Evolutionary conservation across 2,797 vertebrate species (phyloP).

Genomic region (Lycodopsis pacificus): DNA sequence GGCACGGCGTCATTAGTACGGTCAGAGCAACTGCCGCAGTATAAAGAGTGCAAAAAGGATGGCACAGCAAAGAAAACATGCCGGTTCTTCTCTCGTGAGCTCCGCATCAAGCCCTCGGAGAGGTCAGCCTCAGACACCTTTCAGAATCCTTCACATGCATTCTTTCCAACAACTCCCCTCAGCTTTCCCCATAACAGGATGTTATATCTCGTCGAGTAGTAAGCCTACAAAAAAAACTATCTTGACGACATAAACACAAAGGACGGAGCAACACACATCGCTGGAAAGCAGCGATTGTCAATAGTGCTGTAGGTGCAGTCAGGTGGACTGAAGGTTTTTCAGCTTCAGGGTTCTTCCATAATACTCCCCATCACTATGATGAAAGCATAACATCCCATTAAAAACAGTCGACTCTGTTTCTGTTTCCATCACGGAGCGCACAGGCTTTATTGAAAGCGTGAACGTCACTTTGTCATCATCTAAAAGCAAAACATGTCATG

Average conservation of each 20-base stretch:
- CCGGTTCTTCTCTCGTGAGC: no score
- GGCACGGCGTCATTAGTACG: no score
- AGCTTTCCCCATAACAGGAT: conserved; percentile 40
- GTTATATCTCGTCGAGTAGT: conserved; percentile 48
- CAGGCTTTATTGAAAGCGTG: conserved; percentile 18
- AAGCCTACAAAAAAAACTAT: conserved; percentile 51
- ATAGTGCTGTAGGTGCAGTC: conserved; percentile 6
- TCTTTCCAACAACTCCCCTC: conserved; percentile 49
- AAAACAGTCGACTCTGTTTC: not conserved
- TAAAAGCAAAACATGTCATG: not conserved
- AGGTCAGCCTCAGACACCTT: conserved; percentile 42
- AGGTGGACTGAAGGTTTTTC: conserved; percentile 9
- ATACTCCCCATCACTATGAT: conserved; percentile 16
- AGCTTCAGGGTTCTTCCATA: conserved; percentile 4
- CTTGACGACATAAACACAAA: conserved; percentile 43
- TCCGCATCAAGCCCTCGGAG: conserved; percentile 13
- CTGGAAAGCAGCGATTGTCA: conserved; percentile 8
- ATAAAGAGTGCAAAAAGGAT: not conserved
- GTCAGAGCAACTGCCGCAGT: no score
- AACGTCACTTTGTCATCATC: conserved; percentile 3
- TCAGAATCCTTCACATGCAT: conserved; percentile 51
- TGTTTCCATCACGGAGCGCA: not conserved
- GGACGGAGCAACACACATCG: conserved; percentile 1
- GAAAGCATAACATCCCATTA: not conserved
- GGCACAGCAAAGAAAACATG: no score